Conservation (phyloP, 2,113 vertebrate species). For the Alligator mississippiensis region DNA sequence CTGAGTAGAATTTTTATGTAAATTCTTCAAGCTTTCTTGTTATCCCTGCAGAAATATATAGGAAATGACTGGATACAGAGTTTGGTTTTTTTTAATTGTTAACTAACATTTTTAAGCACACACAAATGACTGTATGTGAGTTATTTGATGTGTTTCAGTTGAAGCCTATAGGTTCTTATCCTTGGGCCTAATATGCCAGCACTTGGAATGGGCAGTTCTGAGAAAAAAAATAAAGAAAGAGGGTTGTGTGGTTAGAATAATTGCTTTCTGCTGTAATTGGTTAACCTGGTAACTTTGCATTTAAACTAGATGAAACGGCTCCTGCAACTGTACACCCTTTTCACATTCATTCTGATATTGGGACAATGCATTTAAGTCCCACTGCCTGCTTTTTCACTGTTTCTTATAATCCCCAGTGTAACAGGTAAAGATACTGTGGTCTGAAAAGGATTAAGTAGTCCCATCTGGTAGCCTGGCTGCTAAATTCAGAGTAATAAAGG, state of each 20-base stretch:
- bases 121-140: background rate
- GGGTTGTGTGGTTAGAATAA: background rate
- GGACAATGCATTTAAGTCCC: background rate
- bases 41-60: background rate
- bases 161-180: background rate
- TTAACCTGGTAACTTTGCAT: fast-evolving
- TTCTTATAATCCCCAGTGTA: background rate
- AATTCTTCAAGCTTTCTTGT: background rate
- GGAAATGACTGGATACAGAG: background rate
- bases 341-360: background rate
- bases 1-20: background rate
- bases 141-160: slow-evolving; percentile 10
- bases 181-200: background rate
- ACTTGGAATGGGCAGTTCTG: background rate
- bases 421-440: background rate
- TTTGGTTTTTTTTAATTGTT: background rate
- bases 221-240: slow-evolving; percentile 3
- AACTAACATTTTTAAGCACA: background rate
- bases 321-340: background rate
- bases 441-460: background rate
- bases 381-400: background rate
- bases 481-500: background rate
- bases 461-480: background rate
- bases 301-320: background rate
- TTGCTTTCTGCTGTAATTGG: background rate